phyloP scores from a whole-genome alignment of 2,113 vertebrate genomes.

The Lasiurus borealis region DNA sequence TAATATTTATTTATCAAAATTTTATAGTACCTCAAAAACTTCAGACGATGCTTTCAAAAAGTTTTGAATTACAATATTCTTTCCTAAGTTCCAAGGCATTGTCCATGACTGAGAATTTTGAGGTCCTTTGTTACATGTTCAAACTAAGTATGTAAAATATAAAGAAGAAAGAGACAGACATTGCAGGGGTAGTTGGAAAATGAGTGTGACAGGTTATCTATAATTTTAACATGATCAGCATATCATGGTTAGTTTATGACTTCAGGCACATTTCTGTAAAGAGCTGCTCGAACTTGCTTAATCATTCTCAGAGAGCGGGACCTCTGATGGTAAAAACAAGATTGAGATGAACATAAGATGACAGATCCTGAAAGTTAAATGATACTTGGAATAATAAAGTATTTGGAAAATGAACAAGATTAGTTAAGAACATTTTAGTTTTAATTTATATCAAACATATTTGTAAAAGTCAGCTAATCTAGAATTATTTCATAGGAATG shows the following conservation, averaged over 20 bases:
- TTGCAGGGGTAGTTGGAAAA: background rate
- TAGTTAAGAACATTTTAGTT: constrained; percentile 50
- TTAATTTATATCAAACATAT: constrained; percentile 5
- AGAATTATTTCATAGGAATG: constrained; percentile 44
- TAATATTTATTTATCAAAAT: constrained; percentile 25
- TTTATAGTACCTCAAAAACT: constrained; percentile 32
- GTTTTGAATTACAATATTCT: background rate
- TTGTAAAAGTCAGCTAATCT: constrained; percentile 36
- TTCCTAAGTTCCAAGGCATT: background rate
- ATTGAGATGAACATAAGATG: background rate
- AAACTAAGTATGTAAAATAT: background rate
- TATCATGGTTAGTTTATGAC: background rate
- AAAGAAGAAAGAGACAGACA: background rate
- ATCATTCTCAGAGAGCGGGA: background rate
- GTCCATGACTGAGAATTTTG: background rate
- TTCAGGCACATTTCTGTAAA: constrained; percentile 14
- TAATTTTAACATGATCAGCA: constrained; percentile 21
- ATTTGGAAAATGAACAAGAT: constrained; percentile 30
- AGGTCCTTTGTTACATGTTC: background rate
- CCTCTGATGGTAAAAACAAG: background rate
- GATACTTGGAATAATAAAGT: constrained; percentile 51
- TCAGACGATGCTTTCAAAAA: background rate
- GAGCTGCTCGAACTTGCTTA: background rate
- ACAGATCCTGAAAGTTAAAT: constrained; percentile 10
- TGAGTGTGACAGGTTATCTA: background rate